Percentiles rank a stretch among this genome's conserved stretches.
Evolutionary conservation across 2,113 vertebrate genomes (phyloP).

Genomic region (Esox niger): DNA sequence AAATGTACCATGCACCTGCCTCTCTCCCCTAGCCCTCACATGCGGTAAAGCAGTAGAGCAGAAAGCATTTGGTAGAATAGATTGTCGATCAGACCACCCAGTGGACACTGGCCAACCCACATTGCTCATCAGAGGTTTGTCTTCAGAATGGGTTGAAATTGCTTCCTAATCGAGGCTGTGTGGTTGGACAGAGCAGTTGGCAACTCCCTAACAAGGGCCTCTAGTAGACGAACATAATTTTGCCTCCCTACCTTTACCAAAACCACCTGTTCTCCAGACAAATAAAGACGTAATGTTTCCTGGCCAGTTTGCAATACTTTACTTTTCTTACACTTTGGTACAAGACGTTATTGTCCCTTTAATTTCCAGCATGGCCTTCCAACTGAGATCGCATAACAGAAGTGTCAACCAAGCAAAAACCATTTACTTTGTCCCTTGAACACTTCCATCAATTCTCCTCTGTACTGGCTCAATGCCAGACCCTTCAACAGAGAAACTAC

Average conservation of each 20-base stretch:
- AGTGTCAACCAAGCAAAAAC: too few species aligned
- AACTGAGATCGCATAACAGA: too few species aligned
- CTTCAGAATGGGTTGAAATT: background rate
- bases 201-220: background rate
- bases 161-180: background rate
- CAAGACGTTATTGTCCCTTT: too few species aligned
- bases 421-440: too few species aligned
- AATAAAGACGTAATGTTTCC: too few species aligned
- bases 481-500: slow-evolving; percentile 20
- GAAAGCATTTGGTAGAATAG: slow-evolving; percentile 11
- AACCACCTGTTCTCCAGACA: too few species aligned
- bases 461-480: background rate
- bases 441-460: background rate
- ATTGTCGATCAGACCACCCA: background rate
- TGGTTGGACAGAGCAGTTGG: background rate
- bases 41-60: background rate
- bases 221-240: too few species aligned
- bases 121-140: background rate
- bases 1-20: background rate
- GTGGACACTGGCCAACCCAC: background rate
- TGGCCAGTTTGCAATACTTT: too few species aligned
- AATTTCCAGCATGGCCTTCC: too few species aligned
- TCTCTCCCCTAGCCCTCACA: slow-evolving; percentile 4
- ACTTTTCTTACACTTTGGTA: too few species aligned
- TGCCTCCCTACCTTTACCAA: too few species aligned